These are phyloP conservation scores for Ceyx cyanopectus DNA, from an alignment of 2,113 vertebrate species.

Conservation along the genomic window DNA sequence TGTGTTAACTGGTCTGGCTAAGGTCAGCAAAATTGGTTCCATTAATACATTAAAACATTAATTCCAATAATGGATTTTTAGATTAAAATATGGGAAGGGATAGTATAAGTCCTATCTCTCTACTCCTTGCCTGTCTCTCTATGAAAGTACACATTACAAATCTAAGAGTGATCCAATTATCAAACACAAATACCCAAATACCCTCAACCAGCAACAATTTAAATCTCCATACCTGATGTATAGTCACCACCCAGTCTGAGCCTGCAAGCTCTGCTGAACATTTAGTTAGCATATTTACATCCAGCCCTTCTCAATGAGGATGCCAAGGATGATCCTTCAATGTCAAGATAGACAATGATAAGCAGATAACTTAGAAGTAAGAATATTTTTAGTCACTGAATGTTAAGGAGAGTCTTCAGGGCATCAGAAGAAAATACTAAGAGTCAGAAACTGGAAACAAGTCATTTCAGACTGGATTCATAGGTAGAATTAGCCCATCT, in stretches of 20 bases:
- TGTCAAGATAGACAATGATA: fast-evolving
- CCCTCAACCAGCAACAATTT: neutral
- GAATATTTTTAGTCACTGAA: neutral
- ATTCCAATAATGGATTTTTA: neutral
- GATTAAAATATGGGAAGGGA: neutral
- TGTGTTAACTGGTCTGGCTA: neutral
- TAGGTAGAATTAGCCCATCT: neutral
- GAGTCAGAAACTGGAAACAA: neutral
- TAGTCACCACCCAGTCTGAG: neutral
- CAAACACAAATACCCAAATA: neutral
- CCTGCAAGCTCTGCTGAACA: neutral
- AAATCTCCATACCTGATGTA: neutral
- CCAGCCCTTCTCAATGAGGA: neutral
- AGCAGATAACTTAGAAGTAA: neutral
- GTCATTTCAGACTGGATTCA: neutral
- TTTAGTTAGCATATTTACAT: neutral
- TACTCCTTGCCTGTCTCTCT: neutral
- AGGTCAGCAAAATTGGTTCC: neutral
- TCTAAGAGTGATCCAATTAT: neutral
- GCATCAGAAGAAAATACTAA: neutral
- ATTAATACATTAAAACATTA: neutral
- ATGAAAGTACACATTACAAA: neutral
- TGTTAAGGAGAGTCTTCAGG: neutral
- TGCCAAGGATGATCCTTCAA: neutral
- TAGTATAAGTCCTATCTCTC: neutral